phyloP scores from a whole-genome alignment of 2,888 invertebrate species.

The Lathronympha strigana region DNA sequence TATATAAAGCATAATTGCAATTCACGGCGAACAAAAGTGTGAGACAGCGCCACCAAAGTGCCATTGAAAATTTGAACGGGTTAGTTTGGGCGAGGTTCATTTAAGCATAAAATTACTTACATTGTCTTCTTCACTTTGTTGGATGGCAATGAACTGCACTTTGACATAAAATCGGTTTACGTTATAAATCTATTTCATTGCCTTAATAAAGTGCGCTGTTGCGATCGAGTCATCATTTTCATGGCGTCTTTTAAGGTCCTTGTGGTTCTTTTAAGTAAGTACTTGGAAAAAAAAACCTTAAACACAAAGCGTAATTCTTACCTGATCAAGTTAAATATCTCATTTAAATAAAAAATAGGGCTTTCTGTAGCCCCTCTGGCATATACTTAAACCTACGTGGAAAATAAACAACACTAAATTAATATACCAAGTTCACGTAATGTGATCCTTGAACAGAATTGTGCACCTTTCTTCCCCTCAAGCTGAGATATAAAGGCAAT shows the following conservation, averaged over 20 bases:
- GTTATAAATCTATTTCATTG: constrained; percentile 82
- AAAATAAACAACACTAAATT: too few relatives aligned
- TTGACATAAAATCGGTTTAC: constrained; percentile 82
- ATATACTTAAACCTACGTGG: too few relatives aligned
- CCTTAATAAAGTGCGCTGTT: constrained; percentile 80
- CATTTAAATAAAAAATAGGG: too few relatives aligned
- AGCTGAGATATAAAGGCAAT: too few relatives aligned
- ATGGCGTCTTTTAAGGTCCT: constrained; percentile 42
- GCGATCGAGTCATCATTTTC: constrained; percentile 73
- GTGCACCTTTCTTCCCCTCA: too few relatives aligned
- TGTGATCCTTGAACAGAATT: too few relatives aligned
- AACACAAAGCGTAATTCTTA: too few relatives aligned
- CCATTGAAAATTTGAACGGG: constrained; percentile 80
- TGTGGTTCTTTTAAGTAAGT: not conserved
- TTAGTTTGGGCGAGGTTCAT: constrained; percentile 79
- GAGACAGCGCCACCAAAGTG: constrained; percentile 70
- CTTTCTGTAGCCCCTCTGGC: too few relatives aligned
- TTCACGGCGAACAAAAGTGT: constrained; percentile 74
- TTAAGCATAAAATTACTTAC: constrained; percentile 81
- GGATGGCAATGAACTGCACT: constrained; percentile 83
- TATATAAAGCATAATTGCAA: constrained; percentile 80
- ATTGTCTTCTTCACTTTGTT: constrained; percentile 80
- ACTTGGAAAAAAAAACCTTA: too few relatives aligned
- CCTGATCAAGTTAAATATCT: too few relatives aligned
- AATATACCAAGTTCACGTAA: too few relatives aligned